Conservation (phyloP, 2,113 vertebrate species). For the Ciconia boyciana region DNA sequence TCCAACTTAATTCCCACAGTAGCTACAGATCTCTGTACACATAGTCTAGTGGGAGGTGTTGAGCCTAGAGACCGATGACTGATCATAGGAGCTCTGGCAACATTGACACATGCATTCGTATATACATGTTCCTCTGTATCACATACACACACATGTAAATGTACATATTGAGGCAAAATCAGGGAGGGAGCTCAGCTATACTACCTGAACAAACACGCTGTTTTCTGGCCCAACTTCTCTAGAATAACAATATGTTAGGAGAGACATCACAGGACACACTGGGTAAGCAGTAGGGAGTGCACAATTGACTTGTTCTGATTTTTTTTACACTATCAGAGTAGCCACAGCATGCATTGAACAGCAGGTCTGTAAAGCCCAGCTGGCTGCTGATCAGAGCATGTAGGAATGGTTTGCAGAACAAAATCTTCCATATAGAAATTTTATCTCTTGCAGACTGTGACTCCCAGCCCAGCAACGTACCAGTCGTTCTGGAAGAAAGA, state of each 20-base stretch:
- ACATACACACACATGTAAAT: neutral
- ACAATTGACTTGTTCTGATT: neutral
- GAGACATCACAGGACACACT: neutral
- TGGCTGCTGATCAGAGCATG: neutral
- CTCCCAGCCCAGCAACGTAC: constrained; percentile 74
- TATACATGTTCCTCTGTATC: neutral
- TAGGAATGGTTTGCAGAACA: neutral
- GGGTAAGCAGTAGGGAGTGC: neutral
- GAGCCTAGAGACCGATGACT: neutral
- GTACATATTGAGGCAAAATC: neutral
- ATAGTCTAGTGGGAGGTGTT: neutral
- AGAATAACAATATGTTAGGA: neutral
- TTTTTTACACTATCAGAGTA: neutral
- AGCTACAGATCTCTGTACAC: neutral
- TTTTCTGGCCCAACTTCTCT: neutral
- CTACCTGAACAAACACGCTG: neutral
- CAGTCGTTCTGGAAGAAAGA: constrained; percentile 51
- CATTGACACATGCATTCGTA: neutral
- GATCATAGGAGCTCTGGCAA: neutral
- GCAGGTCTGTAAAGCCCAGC: neutral
- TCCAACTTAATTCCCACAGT: neutral
- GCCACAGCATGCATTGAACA: neutral
- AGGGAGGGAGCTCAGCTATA: neutral
- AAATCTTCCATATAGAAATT: neutral
- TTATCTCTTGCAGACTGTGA: constrained; percentile 56